These are phyloP conservation scores for Toxostoma redivivum DNA, from an alignment of 2,113 vertebrate genomes.

Conservation along the genomic window DNA sequence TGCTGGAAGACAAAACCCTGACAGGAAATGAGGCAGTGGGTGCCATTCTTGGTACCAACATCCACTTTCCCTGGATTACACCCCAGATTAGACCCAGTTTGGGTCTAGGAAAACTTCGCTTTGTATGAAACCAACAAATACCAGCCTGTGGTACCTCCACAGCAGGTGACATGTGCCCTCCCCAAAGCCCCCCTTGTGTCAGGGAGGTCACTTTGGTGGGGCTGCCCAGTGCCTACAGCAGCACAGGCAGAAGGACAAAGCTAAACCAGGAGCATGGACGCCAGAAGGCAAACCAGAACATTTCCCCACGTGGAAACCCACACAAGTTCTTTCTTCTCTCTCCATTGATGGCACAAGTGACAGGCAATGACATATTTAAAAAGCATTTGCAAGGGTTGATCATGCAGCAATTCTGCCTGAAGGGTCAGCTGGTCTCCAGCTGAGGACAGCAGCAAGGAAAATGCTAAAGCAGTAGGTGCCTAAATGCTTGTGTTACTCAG, in stretches of 20 bases:
- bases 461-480: not conserved
- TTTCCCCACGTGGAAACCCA: rapidly evolving
- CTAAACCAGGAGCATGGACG: not conserved
- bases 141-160: not conserved
- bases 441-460: not conserved
- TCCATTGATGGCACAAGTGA: not conserved
- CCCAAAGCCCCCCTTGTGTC: not conserved
- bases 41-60: not conserved
- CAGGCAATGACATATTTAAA: not conserved
- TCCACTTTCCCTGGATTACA: not conserved
- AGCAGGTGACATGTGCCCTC: not conserved
- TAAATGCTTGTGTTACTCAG: not conserved
- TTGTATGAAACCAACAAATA: not conserved
- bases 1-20: not conserved
- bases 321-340: not conserved
- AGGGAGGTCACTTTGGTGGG: not conserved
- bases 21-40: not conserved
- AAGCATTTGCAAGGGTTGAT: not conserved
- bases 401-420: not conserved
- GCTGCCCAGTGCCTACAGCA: not conserved
- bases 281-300: not conserved
- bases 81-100: not conserved
- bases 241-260: not conserved
- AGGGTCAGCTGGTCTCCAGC: not conserved
- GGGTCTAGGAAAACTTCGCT: not conserved